Percentiles rank a stretch among this genome's conserved stretches.
phyloP scores from a whole-genome alignment of 2,888 invertebrate species.

The Agrochola macilenta region DNA sequence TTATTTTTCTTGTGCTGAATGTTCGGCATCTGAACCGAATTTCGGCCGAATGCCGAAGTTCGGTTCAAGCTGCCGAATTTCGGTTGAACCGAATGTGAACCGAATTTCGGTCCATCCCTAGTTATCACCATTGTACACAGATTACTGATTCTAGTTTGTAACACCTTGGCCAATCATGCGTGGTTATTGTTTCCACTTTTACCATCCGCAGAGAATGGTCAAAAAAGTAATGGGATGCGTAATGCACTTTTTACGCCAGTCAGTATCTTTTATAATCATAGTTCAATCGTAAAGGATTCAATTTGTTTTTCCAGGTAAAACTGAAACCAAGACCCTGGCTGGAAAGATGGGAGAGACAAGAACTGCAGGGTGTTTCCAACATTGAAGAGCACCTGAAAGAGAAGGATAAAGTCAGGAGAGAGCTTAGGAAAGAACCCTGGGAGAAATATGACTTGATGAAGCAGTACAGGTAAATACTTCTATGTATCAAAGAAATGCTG shows the following conservation, averaged over 20 bases:
- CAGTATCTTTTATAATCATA: background rate
- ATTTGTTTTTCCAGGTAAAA: constrained; percentile 88
- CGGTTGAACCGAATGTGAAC: too few species aligned
- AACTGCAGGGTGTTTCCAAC: constrained; percentile 93
- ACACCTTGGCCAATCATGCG: background rate
- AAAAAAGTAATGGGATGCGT: background rate
- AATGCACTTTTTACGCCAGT: background rate
- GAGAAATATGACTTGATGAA: constrained; percentile 98
- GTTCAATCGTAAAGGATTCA: background rate
- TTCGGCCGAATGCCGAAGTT: too few species aligned
- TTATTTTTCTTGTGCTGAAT: too few species aligned
- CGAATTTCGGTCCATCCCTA: too few species aligned
- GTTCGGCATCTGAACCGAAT: too few species aligned
- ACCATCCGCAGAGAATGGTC: background rate
- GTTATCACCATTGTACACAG: background rate
- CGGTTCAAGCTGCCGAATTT: too few species aligned
- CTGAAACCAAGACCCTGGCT: constrained; percentile 97
- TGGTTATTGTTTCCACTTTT: background rate
- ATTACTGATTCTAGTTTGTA: background rate
- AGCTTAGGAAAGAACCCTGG: constrained; percentile 93
- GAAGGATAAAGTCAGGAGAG: constrained; percentile 89
- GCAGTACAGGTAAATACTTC: constrained; percentile 92
- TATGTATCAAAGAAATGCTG: background rate
- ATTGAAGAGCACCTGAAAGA: constrained; percentile 90
- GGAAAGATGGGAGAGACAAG: constrained; percentile 96